phyloP scores from a whole-genome alignment of 2,888 invertebrate species.

The Malacosoma neustria region DNA sequence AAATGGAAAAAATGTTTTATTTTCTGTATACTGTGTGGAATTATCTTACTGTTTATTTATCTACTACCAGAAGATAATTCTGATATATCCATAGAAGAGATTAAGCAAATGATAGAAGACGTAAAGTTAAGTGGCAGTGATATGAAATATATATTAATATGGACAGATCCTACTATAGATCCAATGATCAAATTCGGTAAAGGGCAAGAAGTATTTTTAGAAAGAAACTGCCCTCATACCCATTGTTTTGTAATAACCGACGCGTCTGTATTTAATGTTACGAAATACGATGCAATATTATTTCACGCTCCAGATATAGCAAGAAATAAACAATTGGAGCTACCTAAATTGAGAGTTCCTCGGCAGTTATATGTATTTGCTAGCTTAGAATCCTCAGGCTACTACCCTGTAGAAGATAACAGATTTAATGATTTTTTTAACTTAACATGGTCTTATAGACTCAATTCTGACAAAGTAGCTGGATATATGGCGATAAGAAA shows the following conservation, averaged over 20 bases:
- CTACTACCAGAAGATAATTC: neutral
- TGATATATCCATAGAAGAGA: neutral
- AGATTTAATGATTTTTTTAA: constrained; percentile 32
- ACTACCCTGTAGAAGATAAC: constrained; percentile 28
- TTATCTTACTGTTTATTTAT: neutral
- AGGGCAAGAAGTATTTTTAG: constrained; percentile 28
- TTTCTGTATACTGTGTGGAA: neutral
- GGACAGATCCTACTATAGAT: constrained; percentile 28
- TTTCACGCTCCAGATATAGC: constrained; percentile 36
- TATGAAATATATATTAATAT: constrained; percentile 37
- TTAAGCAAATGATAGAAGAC: neutral
- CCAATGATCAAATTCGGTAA: constrained; percentile 25
- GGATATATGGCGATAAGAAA: constrained; percentile 34
- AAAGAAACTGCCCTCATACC: constrained; percentile 28
- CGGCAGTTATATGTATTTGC: constrained; percentile 39
- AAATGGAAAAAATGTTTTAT: neutral
- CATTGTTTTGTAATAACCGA: constrained; percentile 39
- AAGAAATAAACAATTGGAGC: neutral
- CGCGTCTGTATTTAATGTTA: constrained; percentile 19
- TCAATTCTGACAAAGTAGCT: constrained; percentile 33
- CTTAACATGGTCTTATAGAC: constrained; percentile 42
- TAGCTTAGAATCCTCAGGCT: constrained; percentile 33
- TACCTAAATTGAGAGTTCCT: constrained; percentile 26
- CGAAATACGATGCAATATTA: constrained; percentile 34
- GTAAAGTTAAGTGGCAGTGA: neutral